A percentile compares a stretch with the other conserved stretches of the same genome.
Evolutionary conservation across 2,888 invertebrate genomes (phyloP).

Genomic region (Cybosia mesomella): DNA sequence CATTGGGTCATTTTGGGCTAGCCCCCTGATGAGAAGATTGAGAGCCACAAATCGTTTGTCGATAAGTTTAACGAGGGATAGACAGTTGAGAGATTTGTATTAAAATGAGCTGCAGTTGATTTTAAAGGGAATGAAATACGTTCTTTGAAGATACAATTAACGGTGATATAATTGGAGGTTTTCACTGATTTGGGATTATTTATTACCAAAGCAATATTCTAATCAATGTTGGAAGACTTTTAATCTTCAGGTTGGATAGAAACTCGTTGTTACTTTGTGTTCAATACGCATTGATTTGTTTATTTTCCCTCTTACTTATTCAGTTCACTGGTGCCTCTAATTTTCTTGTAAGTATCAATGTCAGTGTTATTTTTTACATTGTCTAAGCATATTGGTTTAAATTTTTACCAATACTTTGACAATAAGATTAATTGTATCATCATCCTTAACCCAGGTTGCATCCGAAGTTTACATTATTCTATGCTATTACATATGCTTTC

Average conservation of each 20-base stretch:
- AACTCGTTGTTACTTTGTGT: neutral
- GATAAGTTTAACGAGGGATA: conserved; percentile 30
- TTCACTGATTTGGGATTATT: neutral
- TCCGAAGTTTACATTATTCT: too few species aligned
- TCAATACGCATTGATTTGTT: too few species aligned
- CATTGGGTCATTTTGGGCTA: conserved; percentile 16
- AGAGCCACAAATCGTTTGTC: conserved; percentile 37
- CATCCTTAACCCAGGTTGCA: too few species aligned
- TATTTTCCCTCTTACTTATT: too few species aligned
- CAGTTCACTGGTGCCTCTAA: too few species aligned
- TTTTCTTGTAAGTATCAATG: too few species aligned
- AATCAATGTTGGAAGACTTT: neutral
- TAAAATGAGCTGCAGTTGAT: conserved; percentile 13
- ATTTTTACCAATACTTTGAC: too few species aligned
- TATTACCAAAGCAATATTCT: neutral
- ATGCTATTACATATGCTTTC: too few species aligned
- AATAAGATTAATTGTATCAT: too few species aligned
- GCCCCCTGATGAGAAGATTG: conserved; percentile 27
- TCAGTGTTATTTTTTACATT: too few species aligned
- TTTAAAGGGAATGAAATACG: conserved; percentile 7
- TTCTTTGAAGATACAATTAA: neutral
- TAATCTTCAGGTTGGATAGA: neutral
- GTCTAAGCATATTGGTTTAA: too few species aligned
- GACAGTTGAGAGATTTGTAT: conserved; percentile 21
- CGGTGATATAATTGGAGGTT: neutral